Evolutionary conservation across 2,113 vertebrate species (phyloP).

Genomic region (Hydropotes inermis): DNA sequence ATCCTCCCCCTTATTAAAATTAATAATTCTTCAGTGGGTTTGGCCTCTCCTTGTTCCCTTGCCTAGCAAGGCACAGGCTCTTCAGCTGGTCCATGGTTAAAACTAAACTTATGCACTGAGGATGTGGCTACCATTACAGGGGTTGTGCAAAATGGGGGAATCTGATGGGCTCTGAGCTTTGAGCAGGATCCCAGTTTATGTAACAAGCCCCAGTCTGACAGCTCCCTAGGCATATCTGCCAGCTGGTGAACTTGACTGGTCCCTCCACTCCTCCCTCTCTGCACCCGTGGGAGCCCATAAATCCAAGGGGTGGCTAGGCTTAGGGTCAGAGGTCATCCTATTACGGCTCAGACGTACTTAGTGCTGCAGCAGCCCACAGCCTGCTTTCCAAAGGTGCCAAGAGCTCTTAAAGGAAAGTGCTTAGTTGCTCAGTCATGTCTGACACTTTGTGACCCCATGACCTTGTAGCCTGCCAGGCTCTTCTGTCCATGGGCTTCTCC

Average conservation of each 20-base stretch:
- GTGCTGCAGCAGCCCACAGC: background rate
- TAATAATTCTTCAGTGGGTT: background rate
- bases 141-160: background rate
- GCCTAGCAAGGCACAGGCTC: background rate
- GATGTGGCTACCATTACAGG: background rate
- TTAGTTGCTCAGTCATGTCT: background rate
- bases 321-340: background rate
- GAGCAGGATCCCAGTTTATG: background rate
- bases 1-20: background rate
- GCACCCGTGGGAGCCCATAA: background rate
- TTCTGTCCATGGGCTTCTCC: background rate
- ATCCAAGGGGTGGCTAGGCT: background rate
- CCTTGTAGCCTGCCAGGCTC: background rate
- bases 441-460: background rate
- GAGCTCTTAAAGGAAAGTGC: background rate
- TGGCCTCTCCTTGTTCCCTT: background rate
- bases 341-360: background rate
- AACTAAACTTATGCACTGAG: background rate
- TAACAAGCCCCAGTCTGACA: background rate
- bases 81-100: background rate
- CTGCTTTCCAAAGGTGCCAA: background rate
- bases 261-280: background rate
- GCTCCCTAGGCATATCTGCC: rapidly evolving
- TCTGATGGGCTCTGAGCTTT: background rate
- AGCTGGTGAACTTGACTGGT: background rate